Evolutionary conservation across 2,888 invertebrate species (phyloP), one percentile per base, ranked within the genome.

Genomic region (Heteromyza rotundicornis): DNA sequence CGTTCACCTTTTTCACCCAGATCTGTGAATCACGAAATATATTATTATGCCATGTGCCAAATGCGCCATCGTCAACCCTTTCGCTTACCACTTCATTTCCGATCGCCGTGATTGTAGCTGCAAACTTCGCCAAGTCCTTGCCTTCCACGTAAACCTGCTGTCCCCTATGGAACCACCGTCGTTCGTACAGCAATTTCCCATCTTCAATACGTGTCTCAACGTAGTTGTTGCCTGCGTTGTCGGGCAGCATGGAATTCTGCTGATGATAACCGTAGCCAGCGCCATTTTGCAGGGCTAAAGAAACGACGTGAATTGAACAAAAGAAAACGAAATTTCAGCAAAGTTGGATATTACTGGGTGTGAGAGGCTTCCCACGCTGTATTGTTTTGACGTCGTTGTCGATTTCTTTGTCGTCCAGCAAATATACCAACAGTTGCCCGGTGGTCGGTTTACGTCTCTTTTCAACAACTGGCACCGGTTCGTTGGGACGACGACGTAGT

Each of bases 121-220:
- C 89, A 80, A 94, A 94, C 78, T 93, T 89, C 2, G 91, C 87
- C 76, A 91, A 85, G 70, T 96, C 96, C 68, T 92, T 89, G 17
- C 95, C 94, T 84, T 95, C 95, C 2, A 96, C 90, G 82, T 91
- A 95, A 35, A 97, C 92, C 66, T 94, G 91, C 84, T 97, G 96
- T 0, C 96, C 96, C 65, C 96, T 87, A 78, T 96, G 96, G 84
- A 92, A 97, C 97, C 97, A 97, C 78, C 95, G 88, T 68, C 95
- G 88, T 84, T 97, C 96, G 84, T 95, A 96, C 76, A 94, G 86
- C 64, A 98, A 85, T 84, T 96, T 95, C 57, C 96, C 96, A 84
- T 96, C 96, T 84, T 97, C 97, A 69, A 97, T 95, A 66, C 93
- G 88, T 2, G 95, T 92, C 74, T 96, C 96, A 51, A 89, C 86